A percentile compares a stretch with the other conserved stretches of the same genome.
Conservation (phyloP, 1,140 invertebrate genomes). For the Pseudoatta argentina region DNA sequence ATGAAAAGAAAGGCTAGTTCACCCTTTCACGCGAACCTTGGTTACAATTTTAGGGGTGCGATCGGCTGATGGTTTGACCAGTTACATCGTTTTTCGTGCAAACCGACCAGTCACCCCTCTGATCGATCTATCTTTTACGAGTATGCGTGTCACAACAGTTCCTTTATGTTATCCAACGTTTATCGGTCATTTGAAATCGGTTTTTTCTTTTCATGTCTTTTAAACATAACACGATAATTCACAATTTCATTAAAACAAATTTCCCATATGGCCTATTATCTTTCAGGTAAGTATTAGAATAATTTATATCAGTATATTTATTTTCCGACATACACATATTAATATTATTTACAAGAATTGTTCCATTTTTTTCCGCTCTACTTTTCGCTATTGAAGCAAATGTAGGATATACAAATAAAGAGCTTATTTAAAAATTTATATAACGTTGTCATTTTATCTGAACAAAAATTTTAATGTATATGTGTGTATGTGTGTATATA, state of each 20-base stretch:
- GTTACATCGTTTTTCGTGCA: constrained; percentile 52
- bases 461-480: constrained; percentile 6
- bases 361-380: background rate
- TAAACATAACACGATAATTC: constrained; percentile 62
- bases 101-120: constrained; percentile 6
- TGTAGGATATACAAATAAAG: constrained; percentile 1
- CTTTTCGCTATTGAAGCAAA: background rate
- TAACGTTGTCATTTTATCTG: background rate
- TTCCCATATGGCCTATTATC: background rate
- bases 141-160: constrained; percentile 55
- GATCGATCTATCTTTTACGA: constrained; percentile 54
- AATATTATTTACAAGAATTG: constrained; percentile 8
- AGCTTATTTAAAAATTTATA: constrained; percentile 3
- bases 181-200: constrained; percentile 11
- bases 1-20: constrained; percentile 38
- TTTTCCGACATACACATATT: background rate
- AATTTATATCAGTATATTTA: background rate
- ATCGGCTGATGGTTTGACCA: constrained; percentile 50
- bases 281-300: background rate
- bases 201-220: constrained; percentile 47
- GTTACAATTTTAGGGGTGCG: constrained; percentile 47
- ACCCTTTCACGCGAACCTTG: constrained; percentile 42
- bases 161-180: constrained; percentile 15
- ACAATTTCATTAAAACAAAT: constrained; percentile 64
- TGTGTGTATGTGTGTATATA: background rate